Conservation (phyloP, 1,140 invertebrate species). For the Microplitis mediator region DNA sequence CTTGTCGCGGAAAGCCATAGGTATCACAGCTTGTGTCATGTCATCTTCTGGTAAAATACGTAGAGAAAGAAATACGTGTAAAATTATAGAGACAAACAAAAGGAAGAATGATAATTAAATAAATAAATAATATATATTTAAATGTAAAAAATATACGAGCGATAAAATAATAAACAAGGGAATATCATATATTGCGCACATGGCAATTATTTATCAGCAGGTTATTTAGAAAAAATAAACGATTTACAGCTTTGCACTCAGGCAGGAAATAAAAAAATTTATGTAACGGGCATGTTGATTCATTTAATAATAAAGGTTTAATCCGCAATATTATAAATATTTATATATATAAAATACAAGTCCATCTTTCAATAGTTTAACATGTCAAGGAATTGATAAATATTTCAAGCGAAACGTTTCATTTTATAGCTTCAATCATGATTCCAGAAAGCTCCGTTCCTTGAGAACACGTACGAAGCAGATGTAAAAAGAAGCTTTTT, state of each 20-base stretch:
- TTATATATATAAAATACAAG: neutral
- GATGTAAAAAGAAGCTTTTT: neutral
- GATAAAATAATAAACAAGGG: conserved; percentile 1
- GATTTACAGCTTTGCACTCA: neutral
- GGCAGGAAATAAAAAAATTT: neutral
- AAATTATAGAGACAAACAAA: neutral
- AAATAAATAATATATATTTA: neutral
- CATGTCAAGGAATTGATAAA: neutral
- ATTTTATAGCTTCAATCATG: conserved; percentile 11
- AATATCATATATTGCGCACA: conserved; percentile 15
- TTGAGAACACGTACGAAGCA: neutral
- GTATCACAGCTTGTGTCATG: conserved; percentile 7
- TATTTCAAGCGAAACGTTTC: conserved; percentile 3
- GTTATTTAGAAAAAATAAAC: conserved; percentile 8
- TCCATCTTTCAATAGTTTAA: neutral
- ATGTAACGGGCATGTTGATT: neutral
- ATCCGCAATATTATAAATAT: neutral
- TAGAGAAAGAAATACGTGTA: conserved; percentile 1
- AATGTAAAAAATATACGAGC: conserved; percentile 1
- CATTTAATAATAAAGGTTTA: neutral
- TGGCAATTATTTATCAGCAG: conserved; percentile 32
- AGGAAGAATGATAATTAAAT: neutral
- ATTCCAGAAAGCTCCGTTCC: conserved; percentile 1
- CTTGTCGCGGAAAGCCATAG: conserved; percentile 7
- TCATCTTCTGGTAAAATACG: conserved; percentile 14